Conservation (phyloP, 2,113 vertebrate genomes). For the Nerophis lumbriciformis region DNA sequence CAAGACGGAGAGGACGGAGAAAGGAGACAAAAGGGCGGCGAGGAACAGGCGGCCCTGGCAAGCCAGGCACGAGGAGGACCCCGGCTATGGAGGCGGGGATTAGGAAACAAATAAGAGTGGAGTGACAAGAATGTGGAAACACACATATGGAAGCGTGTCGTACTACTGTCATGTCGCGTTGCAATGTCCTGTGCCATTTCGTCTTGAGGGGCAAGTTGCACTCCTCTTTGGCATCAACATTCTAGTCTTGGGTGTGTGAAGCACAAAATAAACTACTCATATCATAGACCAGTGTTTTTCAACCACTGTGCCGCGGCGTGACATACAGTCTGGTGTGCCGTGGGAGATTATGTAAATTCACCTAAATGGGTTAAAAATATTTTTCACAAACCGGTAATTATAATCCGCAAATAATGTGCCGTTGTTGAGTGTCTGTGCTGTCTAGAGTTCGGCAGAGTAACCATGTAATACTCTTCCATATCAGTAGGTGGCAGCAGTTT, state of each 20-base stretch:
- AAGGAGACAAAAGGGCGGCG: constrained; percentile 48
- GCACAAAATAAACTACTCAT: no score
- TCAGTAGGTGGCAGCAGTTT: no score
- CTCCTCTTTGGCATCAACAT: neutral
- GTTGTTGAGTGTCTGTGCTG: no score
- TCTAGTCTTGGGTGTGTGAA: neutral
- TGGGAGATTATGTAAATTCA: no score
- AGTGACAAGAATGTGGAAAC: constrained; percentile 62
- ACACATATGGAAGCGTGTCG: constrained; percentile 38
- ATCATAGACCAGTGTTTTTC: no score
- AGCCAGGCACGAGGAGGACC: constrained; percentile 35
- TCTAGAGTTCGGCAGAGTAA: no score
- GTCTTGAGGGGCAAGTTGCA: neutral
- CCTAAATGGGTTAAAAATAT: no score
- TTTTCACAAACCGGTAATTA: no score
- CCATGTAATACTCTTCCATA: no score
- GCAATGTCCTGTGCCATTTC: constrained; percentile 5
- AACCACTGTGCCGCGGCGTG: no score
- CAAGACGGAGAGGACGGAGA: constrained; percentile 52
- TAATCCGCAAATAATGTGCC: no score
- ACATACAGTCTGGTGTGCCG: no score
- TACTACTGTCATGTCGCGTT: constrained; percentile 3
- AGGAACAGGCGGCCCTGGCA: constrained; percentile 42
- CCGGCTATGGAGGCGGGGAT: constrained; percentile 51
- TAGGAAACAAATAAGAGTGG: constrained; percentile 59